Evolutionary conservation across 2,113 vertebrate genomes (phyloP).

Genomic region (Pterocles burchelli): DNA sequence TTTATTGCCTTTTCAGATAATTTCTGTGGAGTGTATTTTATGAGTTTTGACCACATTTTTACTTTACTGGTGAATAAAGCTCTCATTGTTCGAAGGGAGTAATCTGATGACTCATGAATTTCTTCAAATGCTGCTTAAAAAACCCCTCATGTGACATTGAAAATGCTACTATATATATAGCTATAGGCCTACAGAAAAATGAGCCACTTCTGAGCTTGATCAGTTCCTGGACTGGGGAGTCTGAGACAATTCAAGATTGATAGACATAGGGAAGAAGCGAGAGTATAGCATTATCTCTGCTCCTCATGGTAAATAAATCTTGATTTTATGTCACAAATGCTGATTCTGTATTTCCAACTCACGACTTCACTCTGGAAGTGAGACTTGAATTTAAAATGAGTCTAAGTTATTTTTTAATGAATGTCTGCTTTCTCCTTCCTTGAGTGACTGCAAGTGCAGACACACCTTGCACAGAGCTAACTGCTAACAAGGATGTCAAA

Average conservation of each 20-base stretch:
- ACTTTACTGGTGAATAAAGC: not conserved
- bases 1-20: conserved; percentile 37
- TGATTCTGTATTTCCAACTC: conserved; percentile 43
- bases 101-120: conserved; percentile 43
- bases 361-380: conserved; percentile 21
- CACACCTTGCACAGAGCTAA: not conserved
- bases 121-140: conserved; percentile 38
- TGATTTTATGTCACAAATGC: conserved; percentile 63
- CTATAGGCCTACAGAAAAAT: not conserved
- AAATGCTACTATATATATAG: not conserved
- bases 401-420: conserved; percentile 62
- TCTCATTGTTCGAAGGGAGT: conserved; percentile 43
- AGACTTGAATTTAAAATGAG: conserved; percentile 60
- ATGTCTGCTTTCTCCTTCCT: conserved; percentile 38
- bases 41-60: conserved; percentile 8
- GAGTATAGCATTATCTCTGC: conserved; percentile 27
- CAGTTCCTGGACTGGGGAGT: not conserved
- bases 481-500: not conserved
- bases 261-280: conserved; percentile 30
- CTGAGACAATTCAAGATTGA: conserved; percentile 35
- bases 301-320: conserved; percentile 51
- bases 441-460: not conserved
- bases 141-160: not conserved
- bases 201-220: not conserved
- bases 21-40: conserved; percentile 30